Evolutionary conservation across 1,140 invertebrate species (phyloP), one percentile per base, ranked within the genome.

Genomic region (Oreohelix idahoensis): DNA sequence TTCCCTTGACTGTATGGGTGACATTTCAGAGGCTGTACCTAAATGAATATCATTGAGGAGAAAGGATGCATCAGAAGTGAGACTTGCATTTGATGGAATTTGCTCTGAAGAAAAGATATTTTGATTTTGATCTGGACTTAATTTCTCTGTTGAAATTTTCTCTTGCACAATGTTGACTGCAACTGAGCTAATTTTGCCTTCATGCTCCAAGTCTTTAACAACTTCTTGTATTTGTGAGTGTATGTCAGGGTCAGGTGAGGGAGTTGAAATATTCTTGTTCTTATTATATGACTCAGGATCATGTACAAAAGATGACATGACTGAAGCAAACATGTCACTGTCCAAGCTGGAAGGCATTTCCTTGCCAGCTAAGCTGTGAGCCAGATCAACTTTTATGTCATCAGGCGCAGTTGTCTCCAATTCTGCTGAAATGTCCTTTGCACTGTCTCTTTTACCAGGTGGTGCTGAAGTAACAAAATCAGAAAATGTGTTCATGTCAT

Each of bases 311-410:
- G 26, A 58, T 11, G 53, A 58, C 20, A 15, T 58, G 23, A 11
- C 23, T 32, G 69, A 71, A 35, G 15, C 32, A 15, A 58, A 20
- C 26, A 20, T 15, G 53, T 20, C 53, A 58, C 26, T n/a, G 26
- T 20, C 17, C 53, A 58, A 4, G 10, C 26, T 58, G 53, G 69
- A 71, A 13, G 23, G 26, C 38, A 39, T 74, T 51, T 38, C 69
- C 63, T 35, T 77, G 45, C 73, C 79, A 79, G 45, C 42, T 81
- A 58, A 70, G 81, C 79, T 81, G 51, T 38, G 58, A 69, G 38
- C 49, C 26, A 38, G 75, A 75, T 63, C 58, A 1, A n/a, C 42
- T 53, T 42, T 20, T 23, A 45, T 29, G 45, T 23, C 53, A 35
- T 26, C 53, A 45, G n/a, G 13, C n/a, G 1, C 49, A 49, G 45